Base-by-base conservation (phyloP, 2,888 invertebrate genomes). In the Cynaeus angustus region DNA sequence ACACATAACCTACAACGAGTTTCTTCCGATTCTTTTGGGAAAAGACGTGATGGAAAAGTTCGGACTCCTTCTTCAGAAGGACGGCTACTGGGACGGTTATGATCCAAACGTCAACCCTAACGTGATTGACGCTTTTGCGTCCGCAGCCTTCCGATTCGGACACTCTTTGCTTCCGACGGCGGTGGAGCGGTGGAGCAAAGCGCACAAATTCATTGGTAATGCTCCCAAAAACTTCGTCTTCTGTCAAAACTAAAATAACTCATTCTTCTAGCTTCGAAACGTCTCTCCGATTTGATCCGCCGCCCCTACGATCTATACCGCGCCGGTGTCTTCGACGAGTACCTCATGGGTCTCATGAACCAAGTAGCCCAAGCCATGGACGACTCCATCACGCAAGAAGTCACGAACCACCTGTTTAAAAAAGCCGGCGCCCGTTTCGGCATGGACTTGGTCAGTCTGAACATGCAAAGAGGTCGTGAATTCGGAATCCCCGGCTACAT, bases 311-410 rank as follows among this genome's bases (percentile, higher is more conserved):
- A 96, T 84, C 86, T 97, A 74, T 97, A 96, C 85, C 89, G 96
- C 80, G 95, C 96, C 12, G 96, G 96, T 64, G 94, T 96, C 2
- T 86, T 96, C 28, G 96, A 97, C 82, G 95, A 96, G 85, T 97
- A 96, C 82, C 90, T 96, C 33, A 95, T 96, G 94, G 96, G 96
- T 37, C 86, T 96, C 73, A 93, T 95, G 92, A 96, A 96, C 84
- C 96, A 97, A 87, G 95, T 96, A 14, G 95, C 96, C 0, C 96
- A 96, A 85, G 95, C 96, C 81, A 96, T 96, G 94, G 97, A 97
- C 83, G 96, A 96, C 83, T 96, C 95, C 0, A 95, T 97, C 74
- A 96, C 96, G 0, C 91, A 91, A 79, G 90, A 96, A 89, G 95
- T 96, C 0, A 96, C 96, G 37, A 96, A 96, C 86, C 95, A 96